phyloP scores from a whole-genome alignment of 2,888 invertebrate genomes.

The Drosophila lutescens region DNA sequence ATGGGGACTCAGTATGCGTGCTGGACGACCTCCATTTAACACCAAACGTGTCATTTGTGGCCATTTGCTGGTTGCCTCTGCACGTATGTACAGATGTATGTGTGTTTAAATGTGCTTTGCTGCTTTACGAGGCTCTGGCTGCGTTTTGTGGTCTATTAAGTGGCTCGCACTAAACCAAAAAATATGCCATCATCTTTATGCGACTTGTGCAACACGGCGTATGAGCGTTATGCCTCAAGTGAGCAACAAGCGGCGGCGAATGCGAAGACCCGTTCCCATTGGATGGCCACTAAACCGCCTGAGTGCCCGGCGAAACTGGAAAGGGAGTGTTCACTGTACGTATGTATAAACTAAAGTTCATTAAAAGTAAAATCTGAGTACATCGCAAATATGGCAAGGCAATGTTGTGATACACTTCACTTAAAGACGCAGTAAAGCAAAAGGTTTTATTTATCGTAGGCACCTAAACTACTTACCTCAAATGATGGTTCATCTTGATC shows the following conservation, averaged over 20 bases:
- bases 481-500: constrained; percentile 19
- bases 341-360: constrained; percentile 60
- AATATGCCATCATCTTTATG: constrained; percentile 70
- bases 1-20: constrained; percentile 37
- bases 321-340: neutral
- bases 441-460: neutral
- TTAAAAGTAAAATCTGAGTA: constrained; percentile 56
- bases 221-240: constrained; percentile 58
- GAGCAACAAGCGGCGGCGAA: constrained; percentile 67
- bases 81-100: constrained; percentile 6
- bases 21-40: constrained; percentile 78
- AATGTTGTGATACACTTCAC: constrained; percentile 22
- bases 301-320: constrained; percentile 46
- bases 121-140: constrained; percentile 57
- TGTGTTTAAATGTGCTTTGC: constrained; percentile 14
- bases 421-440: constrained; percentile 4
- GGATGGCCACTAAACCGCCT: constrained; percentile 52
- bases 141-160: constrained; percentile 79
- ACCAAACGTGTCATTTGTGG: constrained; percentile 81
- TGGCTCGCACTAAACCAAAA: constrained; percentile 71
- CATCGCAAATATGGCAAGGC: constrained; percentile 4
- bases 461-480: neutral
- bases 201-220: constrained; percentile 54
- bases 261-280: constrained; percentile 20
- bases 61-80: constrained; percentile 60